Conservation (phyloP, 2,888 invertebrate genomes). For the Cheilosia grossa region DNA sequence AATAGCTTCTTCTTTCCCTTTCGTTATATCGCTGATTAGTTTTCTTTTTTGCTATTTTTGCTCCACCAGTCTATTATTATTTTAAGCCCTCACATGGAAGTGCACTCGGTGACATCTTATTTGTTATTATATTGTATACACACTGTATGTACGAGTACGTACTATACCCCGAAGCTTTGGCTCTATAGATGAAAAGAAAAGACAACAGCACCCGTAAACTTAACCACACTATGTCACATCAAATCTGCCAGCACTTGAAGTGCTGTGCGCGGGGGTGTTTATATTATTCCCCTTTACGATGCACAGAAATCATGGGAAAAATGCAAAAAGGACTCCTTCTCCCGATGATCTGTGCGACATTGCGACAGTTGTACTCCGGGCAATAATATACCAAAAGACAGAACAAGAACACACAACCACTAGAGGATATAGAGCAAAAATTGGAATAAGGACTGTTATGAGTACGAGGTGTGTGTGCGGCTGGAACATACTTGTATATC, state of each 20-base stretch:
- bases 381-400: conserved; percentile 32
- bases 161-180: background rate
- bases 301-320: conserved; percentile 26
- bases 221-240: conserved; percentile 60
- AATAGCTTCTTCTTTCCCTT: conserved; percentile 71
- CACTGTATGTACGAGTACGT: conserved; percentile 18
- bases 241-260: conserved; percentile 31
- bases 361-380: conserved; percentile 55
- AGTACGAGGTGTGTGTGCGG: background rate
- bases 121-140: conserved; percentile 53
- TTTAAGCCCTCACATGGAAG: conserved; percentile 42
- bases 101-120: conserved; percentile 68
- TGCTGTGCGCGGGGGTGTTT: conserved; percentile 4
- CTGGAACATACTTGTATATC: conserved; percentile 18
- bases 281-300: conserved; percentile 24
- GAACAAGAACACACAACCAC: conserved; percentile 19
- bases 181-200: conserved; percentile 1
- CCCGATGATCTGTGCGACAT: conserved; percentile 54
- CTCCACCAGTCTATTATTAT: conserved; percentile 45
- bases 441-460: conserved; percentile 33
- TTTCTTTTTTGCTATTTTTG: conserved; percentile 20
- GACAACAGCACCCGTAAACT: conserved; percentile 48
- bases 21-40: conserved; percentile 68
- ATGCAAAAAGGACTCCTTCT: conserved; percentile 22
- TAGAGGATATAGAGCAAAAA: conserved; percentile 20